These are phyloP conservation scores for Frieseomelitta varia DNA, from an alignment of 1,140 invertebrate genomes.

Conservation along the genomic window DNA sequence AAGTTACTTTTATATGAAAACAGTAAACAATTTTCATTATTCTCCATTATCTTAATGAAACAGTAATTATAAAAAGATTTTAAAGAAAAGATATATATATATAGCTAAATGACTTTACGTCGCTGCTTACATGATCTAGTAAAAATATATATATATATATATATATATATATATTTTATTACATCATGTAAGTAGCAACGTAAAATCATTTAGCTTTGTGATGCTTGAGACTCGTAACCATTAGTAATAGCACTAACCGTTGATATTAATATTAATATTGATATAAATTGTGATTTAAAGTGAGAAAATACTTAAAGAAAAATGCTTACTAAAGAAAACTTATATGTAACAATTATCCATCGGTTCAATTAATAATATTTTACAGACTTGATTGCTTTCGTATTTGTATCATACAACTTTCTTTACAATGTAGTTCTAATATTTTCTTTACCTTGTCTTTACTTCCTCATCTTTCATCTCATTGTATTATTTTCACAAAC, in stretches of 20 bases:
- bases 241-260: not conserved
- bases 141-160: constrained; percentile 43
- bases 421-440: not conserved
- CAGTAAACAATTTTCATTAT: constrained; percentile 19
- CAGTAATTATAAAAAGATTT: constrained; percentile 65
- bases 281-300: not conserved
- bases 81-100: constrained; percentile 67
- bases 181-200: constrained; percentile 61
- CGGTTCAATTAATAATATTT: not conserved
- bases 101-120: constrained; percentile 38
- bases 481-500: not conserved
- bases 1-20: constrained; percentile 15
- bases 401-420: constrained; percentile 33
- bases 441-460: not conserved
- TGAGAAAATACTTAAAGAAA: not conserved
- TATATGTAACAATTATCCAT: not conserved
- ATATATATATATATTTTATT: constrained; percentile 63
- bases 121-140: too few species aligned
- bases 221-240: not conserved
- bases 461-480: not conserved
- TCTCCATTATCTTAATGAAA: constrained; percentile 67
- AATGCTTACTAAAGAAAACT: constrained; percentile 4
- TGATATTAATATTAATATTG: too few species aligned
- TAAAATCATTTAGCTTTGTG: constrained; percentile 30
- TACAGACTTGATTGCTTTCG: constrained; percentile 27